These are phyloP conservation scores for Oceanodroma tethys DNA, from an alignment of 2,113 vertebrate species.

Conservation along the genomic window DNA sequence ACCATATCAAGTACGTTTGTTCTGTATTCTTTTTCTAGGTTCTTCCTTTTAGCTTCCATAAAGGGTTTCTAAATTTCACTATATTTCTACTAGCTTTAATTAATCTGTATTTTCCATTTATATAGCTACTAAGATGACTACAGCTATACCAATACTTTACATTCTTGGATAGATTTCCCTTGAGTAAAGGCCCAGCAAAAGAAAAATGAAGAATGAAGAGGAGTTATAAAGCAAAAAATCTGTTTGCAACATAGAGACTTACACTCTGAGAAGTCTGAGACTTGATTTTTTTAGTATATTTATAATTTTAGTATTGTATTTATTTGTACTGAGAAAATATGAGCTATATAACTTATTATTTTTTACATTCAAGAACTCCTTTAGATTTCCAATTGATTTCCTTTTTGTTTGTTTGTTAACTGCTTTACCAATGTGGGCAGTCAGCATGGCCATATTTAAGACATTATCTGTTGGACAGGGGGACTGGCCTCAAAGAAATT, in stretches of 20 bases:
- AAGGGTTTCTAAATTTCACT: not conserved
- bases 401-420: not conserved
- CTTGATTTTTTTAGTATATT: not conserved
- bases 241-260: not conserved
- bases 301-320: not conserved
- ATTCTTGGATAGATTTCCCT: not conserved
- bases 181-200: not conserved
- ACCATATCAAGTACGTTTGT: not conserved
- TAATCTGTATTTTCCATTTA: not conserved
- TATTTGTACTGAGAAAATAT: not conserved
- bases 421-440: not conserved
- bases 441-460: not conserved
- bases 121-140: not conserved
- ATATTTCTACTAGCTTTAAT: not conserved
- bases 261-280: not conserved
- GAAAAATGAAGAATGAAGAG: not conserved
- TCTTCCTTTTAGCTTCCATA: not conserved
- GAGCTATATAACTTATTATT: not conserved
- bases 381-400: not conserved
- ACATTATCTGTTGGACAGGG: not conserved
- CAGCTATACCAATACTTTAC: not conserved
- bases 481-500: not conserved
- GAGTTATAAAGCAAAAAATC: not conserved
- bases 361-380: not conserved
- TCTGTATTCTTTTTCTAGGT: not conserved